Percentiles rank a stretch among this genome's conserved stretches.
Conservation (phyloP, 2,888 invertebrate species). For the Villa cingulata region DNA sequence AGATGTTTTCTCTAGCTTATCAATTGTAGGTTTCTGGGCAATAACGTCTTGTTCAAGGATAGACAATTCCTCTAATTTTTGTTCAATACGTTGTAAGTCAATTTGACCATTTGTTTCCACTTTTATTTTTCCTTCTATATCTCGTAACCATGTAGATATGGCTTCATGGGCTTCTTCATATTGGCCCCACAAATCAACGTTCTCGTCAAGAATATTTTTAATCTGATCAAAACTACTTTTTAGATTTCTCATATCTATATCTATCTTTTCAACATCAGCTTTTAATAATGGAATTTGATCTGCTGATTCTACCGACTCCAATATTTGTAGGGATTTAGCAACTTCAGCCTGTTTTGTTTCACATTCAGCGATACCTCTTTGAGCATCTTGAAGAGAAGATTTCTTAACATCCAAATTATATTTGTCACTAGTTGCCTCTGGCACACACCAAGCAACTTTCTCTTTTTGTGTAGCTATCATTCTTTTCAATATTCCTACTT, state of each 20-base stretch:
- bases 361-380: constrained; percentile 58
- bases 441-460: constrained; percentile 82
- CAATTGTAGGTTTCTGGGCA: constrained; percentile 50
- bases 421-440: constrained; percentile 76
- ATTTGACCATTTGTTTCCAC: constrained; percentile 58
- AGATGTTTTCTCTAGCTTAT: constrained; percentile 51
- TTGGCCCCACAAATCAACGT: constrained; percentile 63
- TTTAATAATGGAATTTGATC: constrained; percentile 53
- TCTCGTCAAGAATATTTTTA: constrained; percentile 50
- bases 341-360: constrained; percentile 51
- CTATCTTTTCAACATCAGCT: constrained; percentile 53
- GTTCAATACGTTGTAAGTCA: constrained; percentile 51
- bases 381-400: constrained; percentile 62
- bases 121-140: constrained; percentile 61
- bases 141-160: constrained; percentile 62
- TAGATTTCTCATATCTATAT: constrained; percentile 56
- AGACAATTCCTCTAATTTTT: constrained; percentile 54
- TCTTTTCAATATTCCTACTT: constrained; percentile 65
- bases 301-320: constrained; percentile 59
- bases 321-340: constrained; percentile 53
- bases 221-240: constrained; percentile 54
- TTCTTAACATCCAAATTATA: constrained; percentile 87
- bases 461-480: constrained; percentile 70
- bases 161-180: constrained; percentile 66
- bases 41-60: constrained; percentile 49